phyloP scores from a whole-genome alignment of 2,888 invertebrate genomes.

The Pachycephus smyrnensis region DNA sequence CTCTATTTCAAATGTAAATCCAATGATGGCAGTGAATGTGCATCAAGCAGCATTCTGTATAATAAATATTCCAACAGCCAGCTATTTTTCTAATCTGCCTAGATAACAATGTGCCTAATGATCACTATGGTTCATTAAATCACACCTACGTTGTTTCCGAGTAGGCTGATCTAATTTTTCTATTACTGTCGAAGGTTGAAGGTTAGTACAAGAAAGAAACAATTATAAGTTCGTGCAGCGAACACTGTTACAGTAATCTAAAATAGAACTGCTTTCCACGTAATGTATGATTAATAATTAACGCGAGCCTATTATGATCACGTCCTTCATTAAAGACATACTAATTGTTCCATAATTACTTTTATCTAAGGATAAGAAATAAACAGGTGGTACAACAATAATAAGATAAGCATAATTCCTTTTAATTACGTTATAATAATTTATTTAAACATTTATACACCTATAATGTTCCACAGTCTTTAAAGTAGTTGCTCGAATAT shows the following conservation, averaged over 20 bases:
- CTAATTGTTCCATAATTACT: too few species aligned
- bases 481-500: constrained; percentile 47
- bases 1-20: neutral
- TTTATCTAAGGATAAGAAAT: neutral
- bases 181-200: neutral
- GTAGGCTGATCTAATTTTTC: neutral
- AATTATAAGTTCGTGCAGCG: neutral
- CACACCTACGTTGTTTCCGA: neutral
- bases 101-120: neutral
- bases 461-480: constrained; percentile 62
- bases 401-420: neutral
- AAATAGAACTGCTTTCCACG: neutral
- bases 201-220: neutral
- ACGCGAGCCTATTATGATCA: too few species aligned
- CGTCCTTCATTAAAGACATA: too few species aligned
- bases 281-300: neutral
- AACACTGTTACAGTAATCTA: neutral
- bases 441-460: constrained; percentile 63
- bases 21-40: neutral
- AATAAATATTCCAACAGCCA: neutral
- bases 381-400: neutral
- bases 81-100: neutral
- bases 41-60: neutral
- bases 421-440: constrained; percentile 51
- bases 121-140: neutral